Conservation (phyloP, 2,797 vertebrate species). For the Rhinella marina region DNA sequence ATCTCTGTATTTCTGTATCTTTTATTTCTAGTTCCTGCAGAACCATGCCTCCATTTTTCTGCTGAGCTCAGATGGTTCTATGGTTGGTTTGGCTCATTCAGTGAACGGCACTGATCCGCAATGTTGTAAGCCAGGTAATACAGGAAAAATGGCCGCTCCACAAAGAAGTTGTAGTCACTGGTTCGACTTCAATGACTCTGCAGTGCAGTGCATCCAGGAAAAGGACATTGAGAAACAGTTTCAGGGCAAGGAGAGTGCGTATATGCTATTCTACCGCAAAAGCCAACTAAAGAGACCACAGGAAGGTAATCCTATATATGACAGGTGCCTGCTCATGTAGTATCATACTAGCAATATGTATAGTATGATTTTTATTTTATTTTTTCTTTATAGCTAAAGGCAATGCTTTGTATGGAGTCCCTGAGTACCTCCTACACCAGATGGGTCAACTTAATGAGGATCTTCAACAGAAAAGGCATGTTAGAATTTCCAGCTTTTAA, state of each 20-base stretch:
- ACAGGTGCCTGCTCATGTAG: not conserved
- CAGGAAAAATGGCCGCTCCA: slow-evolving; percentile 31
- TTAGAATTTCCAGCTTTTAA: not conserved
- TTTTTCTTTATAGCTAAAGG: slow-evolving; percentile 78
- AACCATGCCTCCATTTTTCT: slow-evolving; percentile 84
- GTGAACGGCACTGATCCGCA: slow-evolving; percentile 64
- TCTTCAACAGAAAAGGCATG: slow-evolving; percentile 84
- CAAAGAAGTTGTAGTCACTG: slow-evolving; percentile 73
- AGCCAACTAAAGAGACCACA: slow-evolving; percentile 81
- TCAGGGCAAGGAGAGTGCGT: slow-evolving; percentile 96
- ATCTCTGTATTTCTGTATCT: not conserved
- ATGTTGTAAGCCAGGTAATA: slow-evolving; percentile 41
- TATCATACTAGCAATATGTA: not conserved
- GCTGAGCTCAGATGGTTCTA: slow-evolving; percentile 79
- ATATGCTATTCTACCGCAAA: slow-evolving; percentile 98
- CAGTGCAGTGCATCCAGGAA: slow-evolving; percentile 86
- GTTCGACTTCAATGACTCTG: slow-evolving; percentile 96
- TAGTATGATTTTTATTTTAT: not conserved
- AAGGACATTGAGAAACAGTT: slow-evolving; percentile 92
- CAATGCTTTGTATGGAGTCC: slow-evolving; percentile 85
- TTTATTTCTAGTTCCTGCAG: slow-evolving; percentile 84
- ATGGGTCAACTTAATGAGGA: slow-evolving; percentile 82
- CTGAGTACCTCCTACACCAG: slow-evolving; percentile 82
- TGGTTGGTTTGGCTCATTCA: slow-evolving; percentile 77
- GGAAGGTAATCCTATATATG: slow-evolving; percentile 77